A percentile compares a stretch with the other conserved stretches of the same genome.
These are phyloP conservation scores for Setophaga coronata DNA, from an alignment of 2,113 vertebrate species.

Conservation along the genomic window DNA sequence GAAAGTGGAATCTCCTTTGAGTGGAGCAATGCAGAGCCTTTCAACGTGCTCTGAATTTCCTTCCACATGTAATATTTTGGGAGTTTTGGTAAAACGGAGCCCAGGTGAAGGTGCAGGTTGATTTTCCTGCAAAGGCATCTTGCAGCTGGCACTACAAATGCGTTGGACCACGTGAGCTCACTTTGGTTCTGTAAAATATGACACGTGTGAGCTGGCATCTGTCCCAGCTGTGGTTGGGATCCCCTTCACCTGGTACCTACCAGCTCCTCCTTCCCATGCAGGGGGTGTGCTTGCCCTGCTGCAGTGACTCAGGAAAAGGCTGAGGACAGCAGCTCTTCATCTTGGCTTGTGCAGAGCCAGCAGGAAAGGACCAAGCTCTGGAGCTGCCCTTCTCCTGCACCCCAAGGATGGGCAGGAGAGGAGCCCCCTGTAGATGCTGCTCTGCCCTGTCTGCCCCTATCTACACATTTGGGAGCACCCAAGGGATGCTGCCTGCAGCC, in stretches of 20 bases:
- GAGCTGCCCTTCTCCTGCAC: neutral
- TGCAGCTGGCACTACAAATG: neutral
- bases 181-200: neutral
- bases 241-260: neutral
- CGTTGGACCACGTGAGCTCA: accelerated
- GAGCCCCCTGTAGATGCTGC: too few species aligned
- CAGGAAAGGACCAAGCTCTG: accelerated
- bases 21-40: neutral
- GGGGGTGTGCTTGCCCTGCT: accelerated
- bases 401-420: neutral
- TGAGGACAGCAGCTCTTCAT: neutral
- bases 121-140: neutral
- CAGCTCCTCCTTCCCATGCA: accelerated
- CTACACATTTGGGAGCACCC: neutral
- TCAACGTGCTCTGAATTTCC: neutral
- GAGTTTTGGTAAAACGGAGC: neutral
- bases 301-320: neutral
- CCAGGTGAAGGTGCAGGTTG: neutral
- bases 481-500: neutral
- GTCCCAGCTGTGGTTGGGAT: neutral
- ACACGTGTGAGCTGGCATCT: accelerated
- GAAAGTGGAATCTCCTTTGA: neutral
- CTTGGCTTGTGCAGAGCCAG: neutral
- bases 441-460: neutral
- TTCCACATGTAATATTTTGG: neutral